Base-by-base conservation (phyloP, 2,797 vertebrate species). In the Sphenopsis melanotis region DNA sequence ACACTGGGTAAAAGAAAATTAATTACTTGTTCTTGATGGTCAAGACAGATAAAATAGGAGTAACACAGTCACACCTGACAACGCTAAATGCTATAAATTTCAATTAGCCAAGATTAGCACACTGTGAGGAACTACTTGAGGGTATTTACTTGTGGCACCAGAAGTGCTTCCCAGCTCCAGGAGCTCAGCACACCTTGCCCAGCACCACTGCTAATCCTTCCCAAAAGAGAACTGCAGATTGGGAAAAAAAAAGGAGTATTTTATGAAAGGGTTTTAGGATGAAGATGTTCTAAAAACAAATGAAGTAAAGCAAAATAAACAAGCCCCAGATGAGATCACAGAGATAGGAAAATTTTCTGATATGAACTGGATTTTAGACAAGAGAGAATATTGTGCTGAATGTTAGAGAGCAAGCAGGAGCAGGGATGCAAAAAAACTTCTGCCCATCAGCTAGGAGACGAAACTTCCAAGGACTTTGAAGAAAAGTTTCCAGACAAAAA, bases 401-500 rank as follows among this genome's bases (percentile, higher is more conserved):
- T 23, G 42, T 24, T 10, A 77, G 13, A 53, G 17, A 83, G 41
- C 50, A 84, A 90, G n/a, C 9, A 65, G 32, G 26, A 86, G 63
- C 7, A 75, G 72, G 29, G 47, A 68, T 42, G 39, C 8, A 78
- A 63, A 90, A 75, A 56, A 53, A 46, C 12, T 66, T 89, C 57
- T 65, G 46, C 15, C 12, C 57, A 75, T 74, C 34, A 70, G 15
- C 63, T 61, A 29, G 22, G 65, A 87, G 50, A 87, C 18, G 64
- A 56, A 90, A 83, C 37, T 90, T 90, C 50, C 61, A 89, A 26
- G 32, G 82, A 89, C 57, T 71, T 27, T 23, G n/a, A 93, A 88
- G 36, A 47, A 60, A 88, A 83, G 26, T 64, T 93, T 87, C 83
- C 84, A 92, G 76, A 91, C 46, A 85, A 87, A 61, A 92, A 71